Conservation (phyloP, 1,140 invertebrate species). For the Sitobion miscanthi region DNA sequence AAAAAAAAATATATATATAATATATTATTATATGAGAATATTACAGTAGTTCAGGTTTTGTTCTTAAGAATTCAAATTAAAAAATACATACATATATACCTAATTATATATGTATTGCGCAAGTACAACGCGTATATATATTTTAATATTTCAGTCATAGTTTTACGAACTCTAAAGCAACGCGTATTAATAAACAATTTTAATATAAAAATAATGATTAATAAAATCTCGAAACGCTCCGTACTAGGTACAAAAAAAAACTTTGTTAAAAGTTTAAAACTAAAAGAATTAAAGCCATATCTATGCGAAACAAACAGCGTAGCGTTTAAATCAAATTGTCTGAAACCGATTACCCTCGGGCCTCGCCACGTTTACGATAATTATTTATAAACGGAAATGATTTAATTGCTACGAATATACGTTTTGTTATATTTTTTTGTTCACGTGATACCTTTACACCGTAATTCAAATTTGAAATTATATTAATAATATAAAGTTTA, state of each 20-base stretch:
- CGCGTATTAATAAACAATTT: neutral
- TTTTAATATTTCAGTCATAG: neutral
- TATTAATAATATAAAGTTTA: neutral
- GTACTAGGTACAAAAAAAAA: constrained; percentile 37
- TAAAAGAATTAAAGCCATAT: constrained; percentile 5
- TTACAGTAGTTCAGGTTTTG: neutral
- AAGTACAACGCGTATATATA: neutral
- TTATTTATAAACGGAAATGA: neutral
- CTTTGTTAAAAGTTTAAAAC: constrained; percentile 16
- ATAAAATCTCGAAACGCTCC: neutral
- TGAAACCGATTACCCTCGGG: neutral
- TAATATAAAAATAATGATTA: neutral
- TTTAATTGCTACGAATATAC: neutral
- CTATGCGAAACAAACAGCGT: neutral
- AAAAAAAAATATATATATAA: too few relatives aligned
- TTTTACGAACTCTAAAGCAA: neutral
- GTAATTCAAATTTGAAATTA: neutral
- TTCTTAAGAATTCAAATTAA: neutral
- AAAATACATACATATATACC: neutral
- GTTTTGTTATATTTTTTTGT: neutral
- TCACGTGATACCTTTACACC: neutral
- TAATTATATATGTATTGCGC: neutral
- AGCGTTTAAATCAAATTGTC: constrained; percentile 4
- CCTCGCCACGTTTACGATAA: neutral
- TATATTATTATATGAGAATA: neutral